Percentiles rank a stretch among this genome's conserved stretches.
phyloP scores from a whole-genome alignment of 2,113 vertebrate genomes.

The Corythornis cristatus region DNA sequence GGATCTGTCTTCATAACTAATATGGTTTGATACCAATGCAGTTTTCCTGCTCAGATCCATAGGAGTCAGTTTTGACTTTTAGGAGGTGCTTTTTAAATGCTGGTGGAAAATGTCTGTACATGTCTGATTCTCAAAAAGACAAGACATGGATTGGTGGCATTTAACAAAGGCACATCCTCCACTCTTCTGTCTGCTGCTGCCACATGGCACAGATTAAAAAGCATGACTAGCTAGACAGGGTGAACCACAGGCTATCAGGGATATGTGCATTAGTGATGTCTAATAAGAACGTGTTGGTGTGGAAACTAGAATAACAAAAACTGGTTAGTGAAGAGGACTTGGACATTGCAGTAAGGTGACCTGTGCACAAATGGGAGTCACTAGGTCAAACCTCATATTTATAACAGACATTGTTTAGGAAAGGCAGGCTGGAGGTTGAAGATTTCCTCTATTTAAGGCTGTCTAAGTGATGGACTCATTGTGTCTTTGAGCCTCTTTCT shows the following conservation, averaged over 20 bases:
- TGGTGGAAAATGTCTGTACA: not conserved
- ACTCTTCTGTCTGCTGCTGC: not conserved
- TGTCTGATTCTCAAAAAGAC: not conserved
- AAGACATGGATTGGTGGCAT: not conserved
- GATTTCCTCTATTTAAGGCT: not conserved
- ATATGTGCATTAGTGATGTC: not conserved
- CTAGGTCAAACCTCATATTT: not conserved
- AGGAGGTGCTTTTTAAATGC: not conserved
- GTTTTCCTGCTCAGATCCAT: not conserved
- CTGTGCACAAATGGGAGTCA: not conserved
- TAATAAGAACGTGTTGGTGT: not conserved
- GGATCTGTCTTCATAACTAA: not conserved
- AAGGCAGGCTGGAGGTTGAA: not conserved
- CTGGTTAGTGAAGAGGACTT: not conserved
- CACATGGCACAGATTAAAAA: not conserved
- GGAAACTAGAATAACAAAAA: not conserved
- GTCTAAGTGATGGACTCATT: not conserved
- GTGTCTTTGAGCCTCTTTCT: constrained; percentile 17
- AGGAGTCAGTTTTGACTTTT: not conserved
- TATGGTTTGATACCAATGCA: not conserved
- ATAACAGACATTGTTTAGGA: not conserved
- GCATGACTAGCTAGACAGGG: not conserved
- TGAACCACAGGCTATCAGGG: not conserved
- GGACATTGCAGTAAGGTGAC: not conserved
- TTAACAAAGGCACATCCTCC: not conserved